Base-by-base conservation (phyloP, 1,140 invertebrate species). In the Phenacoccus solenopsis region DNA sequence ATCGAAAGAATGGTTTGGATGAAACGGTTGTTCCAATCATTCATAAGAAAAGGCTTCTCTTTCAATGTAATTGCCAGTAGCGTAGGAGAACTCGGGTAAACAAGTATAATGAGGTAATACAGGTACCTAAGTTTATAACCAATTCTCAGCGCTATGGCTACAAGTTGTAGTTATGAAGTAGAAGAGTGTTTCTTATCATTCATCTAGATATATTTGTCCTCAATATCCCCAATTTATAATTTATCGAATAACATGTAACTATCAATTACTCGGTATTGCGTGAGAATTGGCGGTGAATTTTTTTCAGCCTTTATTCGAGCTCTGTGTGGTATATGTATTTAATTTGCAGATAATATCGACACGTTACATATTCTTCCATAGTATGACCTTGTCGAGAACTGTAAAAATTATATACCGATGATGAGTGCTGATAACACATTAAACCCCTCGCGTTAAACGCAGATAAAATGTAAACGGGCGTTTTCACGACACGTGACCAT, bases 281-380 rank as follows among this genome's bases (percentile, higher is more conserved):
- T 64, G 59, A 64, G 59, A 64, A 64, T 64, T 64, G 25, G 38
- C 59, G 9, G 25, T 25, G 25, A 25, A 64, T 27, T 64, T 64
- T 25, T 64, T 10, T 64, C 59, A 27, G 25, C 20, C 20, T 27
- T 64, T 64, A 64, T 24, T 20, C 59, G 59, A 64, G 22, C 59
- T 20, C 2, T 27, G 25, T 49, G 38, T n/a, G 38, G 38, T 49
- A 64, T 64, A 64, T 64, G 59, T 64, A 64, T 64, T 64, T 64
- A 64, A 64, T 64, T 64, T 64, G 59, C 59, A 64, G 59, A 64
- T 64, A 64, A 64, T 25, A 64, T 64, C 59, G 59, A 64, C 59
- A 64, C 59, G 59, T 25, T 64, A 64, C 59, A 64, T n/a, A n/a
- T 24, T 20, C 21, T 64, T 49, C 38, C 38, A 64, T 9, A n/a